Base-by-base conservation (phyloP, 2,888 invertebrate genomes). In the Emmelina monodactyla region DNA sequence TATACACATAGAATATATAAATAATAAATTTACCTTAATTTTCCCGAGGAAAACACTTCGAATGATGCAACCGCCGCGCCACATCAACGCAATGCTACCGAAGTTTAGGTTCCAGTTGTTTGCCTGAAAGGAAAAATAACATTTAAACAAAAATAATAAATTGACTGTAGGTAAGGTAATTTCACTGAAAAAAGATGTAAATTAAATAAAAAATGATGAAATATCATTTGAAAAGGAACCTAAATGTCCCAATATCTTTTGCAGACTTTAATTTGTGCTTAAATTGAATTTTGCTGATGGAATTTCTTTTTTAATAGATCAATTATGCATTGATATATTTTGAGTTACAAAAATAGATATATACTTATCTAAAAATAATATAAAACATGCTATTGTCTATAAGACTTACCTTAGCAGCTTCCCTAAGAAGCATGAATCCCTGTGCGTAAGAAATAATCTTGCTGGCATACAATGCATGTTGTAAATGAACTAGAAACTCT, bases 11-110 rank as follows among this genome's bases (percentile, higher is more conserved):
- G n/a, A n/a, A n/a, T n/a, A n/a, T n/a, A n/a, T n/a, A n/a, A n/a
- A n/a, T 19, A 19, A 19, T 28, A 40, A 15, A 31, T 31, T 45
- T 50, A 73, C 76, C 70, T 76, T 79, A 37, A 81, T 80, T 40
- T 80, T 80, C 2, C 71, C 78, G 19, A 73, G 62, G 55, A 73
- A 76, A 2, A 61, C 81, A 83, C 93, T 94, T 62, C 97, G 84
- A 58, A 97, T 98, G 57, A 98, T 98, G 66, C 97, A 98, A n/a
- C 98, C 98, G 11, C 97, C 97, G 42, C 98, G 87, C 99, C 99
- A 99, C 98, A 99, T 99, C 29, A 99, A 80, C 1, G 99, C 98
- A 45, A 99, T 97, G 37, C 94, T 94, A 33, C 98, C 99, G 58
- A 97, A 96, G 78, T 99, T 98, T 40, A 99, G 80, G 43, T 93